A percentile compares a stretch with the other conserved stretches of the same genome.
Evolutionary conservation across 2,888 invertebrate species (phyloP).

Genomic region (Cataglyphis rosenhaueri): DNA sequence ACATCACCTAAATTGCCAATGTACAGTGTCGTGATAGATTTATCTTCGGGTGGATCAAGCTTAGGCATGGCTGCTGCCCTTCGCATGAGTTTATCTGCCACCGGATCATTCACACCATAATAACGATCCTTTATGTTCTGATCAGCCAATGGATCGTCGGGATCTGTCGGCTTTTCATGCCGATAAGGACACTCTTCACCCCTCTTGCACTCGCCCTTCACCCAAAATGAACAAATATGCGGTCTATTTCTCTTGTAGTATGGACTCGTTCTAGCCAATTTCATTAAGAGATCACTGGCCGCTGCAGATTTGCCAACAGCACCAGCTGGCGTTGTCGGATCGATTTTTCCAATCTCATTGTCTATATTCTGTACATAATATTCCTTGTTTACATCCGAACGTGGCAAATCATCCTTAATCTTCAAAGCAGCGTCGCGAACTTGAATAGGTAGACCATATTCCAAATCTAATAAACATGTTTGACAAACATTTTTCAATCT

Average conservation of each 20-base stretch:
- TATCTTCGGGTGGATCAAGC: slow-evolving; percentile 97
- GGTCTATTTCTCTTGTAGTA: slow-evolving; percentile 98
- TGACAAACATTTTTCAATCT: slow-evolving; percentile 98
- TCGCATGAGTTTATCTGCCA: slow-evolving; percentile 96
- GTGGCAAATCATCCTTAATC: slow-evolving; percentile 95
- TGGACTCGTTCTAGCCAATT: slow-evolving; percentile 96
- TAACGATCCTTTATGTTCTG: slow-evolving; percentile 98
- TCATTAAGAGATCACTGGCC: slow-evolving; percentile 93
- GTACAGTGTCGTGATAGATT: slow-evolving; percentile 97
- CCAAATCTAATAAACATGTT: slow-evolving; percentile 96
- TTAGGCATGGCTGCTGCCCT: slow-evolving; percentile 97
- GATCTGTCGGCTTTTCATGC: slow-evolving; percentile 98
- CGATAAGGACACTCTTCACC: slow-evolving; percentile 99
- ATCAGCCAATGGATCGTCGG: slow-evolving; percentile 98
- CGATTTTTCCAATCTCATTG: slow-evolving; percentile 88
- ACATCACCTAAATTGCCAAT: slow-evolving; percentile 97
- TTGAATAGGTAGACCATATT: slow-evolving; percentile 95
- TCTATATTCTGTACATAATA: slow-evolving; percentile 97
- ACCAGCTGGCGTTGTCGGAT: slow-evolving; percentile 86
- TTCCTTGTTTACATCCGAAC: slow-evolving; percentile 97
- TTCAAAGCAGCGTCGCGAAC: slow-evolving; percentile 96
- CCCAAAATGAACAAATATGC: slow-evolving; percentile 99
- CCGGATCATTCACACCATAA: slow-evolving; percentile 98
- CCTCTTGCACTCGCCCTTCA: slow-evolving; percentile 98
- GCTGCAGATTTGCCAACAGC: slow-evolving; percentile 91